These are phyloP conservation scores for Poicephalus gulielmi DNA, from an alignment of 2,113 vertebrate species.

Conservation along the genomic window DNA sequence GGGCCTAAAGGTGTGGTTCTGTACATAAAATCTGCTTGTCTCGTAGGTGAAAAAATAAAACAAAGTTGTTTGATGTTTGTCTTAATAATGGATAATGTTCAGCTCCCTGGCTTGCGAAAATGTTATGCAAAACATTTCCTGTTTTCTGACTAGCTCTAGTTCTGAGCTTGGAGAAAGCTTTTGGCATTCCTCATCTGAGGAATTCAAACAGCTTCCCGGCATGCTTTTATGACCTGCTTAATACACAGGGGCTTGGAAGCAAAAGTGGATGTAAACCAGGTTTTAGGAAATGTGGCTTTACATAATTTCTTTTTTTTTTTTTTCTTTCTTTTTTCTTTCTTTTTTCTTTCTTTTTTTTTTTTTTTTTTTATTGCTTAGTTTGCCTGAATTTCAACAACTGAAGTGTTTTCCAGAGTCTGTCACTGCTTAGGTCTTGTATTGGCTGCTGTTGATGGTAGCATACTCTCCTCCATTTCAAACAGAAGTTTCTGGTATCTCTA, in stretches of 20 bases:
- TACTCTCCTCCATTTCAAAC: not conserved
- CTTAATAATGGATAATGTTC: not conserved
- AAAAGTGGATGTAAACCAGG: conserved; percentile 13
- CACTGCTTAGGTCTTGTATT: not conserved
- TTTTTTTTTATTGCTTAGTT: not conserved
- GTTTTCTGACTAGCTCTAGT: conserved; percentile 42
- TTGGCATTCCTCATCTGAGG: conserved; percentile 32
- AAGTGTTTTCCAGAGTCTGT: not conserved
- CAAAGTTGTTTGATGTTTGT: not conserved
- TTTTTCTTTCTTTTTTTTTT: not conserved
- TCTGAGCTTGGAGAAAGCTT: conserved; percentile 35
- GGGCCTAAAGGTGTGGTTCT: not conserved
- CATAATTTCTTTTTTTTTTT: not conserved
- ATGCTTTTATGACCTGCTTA: conserved; percentile 36
- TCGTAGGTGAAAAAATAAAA: not conserved
- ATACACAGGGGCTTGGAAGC: conserved; percentile 15
- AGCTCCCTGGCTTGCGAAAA: conserved; percentile 20
- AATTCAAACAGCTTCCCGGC: conserved; percentile 23
- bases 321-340: not conserved
- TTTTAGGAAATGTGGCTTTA: not conserved
- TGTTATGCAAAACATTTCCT: conserved; percentile 47
- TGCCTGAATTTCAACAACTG: not conserved
- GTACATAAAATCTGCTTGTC: not conserved
- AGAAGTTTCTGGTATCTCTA: not conserved
- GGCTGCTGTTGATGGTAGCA: not conserved